Conservation (phyloP, 2,113 vertebrate species). For the Salvelinus sp. region DNA sequence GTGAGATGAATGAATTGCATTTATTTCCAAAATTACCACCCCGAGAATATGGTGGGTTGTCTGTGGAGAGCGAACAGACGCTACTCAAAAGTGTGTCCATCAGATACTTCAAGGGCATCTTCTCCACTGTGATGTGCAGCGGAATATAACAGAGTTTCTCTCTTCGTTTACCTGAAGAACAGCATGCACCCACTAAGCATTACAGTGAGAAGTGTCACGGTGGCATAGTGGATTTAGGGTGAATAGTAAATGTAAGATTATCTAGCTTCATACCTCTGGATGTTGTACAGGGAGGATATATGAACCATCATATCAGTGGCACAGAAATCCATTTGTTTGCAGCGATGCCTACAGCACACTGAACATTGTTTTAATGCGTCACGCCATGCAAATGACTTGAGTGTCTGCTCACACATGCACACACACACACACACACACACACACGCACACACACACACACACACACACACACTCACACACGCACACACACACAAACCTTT, state of each 20-base stretch:
- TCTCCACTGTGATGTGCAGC: neutral
- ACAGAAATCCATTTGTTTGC: neutral
- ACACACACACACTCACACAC: too few species aligned
- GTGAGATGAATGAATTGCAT: conserved; percentile 41
- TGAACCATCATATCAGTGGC: neutral
- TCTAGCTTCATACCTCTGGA: neutral
- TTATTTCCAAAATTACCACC: conserved; percentile 28
- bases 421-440: too few species aligned
- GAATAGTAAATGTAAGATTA: neutral
- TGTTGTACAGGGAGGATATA: neutral
- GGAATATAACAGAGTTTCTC: neutral
- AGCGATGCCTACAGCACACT: too few species aligned
- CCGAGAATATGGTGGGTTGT: conserved; percentile 12
- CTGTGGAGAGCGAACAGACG: conserved; percentile 16
- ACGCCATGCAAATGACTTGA: too few species aligned
- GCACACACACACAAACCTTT: conserved; percentile 15
- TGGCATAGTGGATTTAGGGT: neutral
- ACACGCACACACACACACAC: too few species aligned
- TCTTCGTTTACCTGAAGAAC: neutral
- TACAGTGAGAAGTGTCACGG: neutral
- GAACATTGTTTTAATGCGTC: too few species aligned
- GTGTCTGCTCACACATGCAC: too few species aligned
- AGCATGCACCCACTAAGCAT: neutral
- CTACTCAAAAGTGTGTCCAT: conserved; percentile 31
- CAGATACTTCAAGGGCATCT: conserved; percentile 24